Conservation (phyloP, 1,140 invertebrate genomes). For the Euura saliciscinereae region DNA sequence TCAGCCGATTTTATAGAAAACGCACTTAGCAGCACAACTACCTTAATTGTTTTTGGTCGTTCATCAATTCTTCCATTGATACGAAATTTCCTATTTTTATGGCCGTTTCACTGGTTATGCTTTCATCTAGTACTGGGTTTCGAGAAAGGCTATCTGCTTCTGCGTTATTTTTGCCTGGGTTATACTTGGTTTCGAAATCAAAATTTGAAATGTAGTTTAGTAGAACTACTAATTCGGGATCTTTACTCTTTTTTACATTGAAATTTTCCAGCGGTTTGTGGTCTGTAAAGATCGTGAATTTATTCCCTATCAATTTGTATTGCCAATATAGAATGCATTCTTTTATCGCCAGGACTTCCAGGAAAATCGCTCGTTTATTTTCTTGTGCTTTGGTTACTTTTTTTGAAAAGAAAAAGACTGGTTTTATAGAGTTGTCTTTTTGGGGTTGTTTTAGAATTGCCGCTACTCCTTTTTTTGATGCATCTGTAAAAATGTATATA, state of each 20-base stretch:
- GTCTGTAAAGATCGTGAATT: slow-evolving; percentile 24
- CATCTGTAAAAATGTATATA: slow-evolving; percentile 31
- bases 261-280: slow-evolving; percentile 26
- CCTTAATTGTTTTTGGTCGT: neutral
- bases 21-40: no score
- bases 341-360: neutral
- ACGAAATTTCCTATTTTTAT: neutral
- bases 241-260: slow-evolving; percentile 16
- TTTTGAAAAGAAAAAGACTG: slow-evolving; percentile 3
- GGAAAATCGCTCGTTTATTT: neutral
- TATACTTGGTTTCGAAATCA: slow-evolving; percentile 14
- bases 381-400: neutral
- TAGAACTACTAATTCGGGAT: neutral
- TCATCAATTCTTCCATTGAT: neutral
- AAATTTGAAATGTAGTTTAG: neutral
- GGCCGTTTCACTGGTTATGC: neutral
- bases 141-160: slow-evolving; percentile 25
- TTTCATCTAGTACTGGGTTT: slow-evolving; percentile 22
- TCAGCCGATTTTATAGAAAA: no score
- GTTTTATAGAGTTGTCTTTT: slow-evolving; percentile 17
- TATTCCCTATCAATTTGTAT: slow-evolving; percentile 14
- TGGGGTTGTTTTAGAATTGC: slow-evolving; percentile 28
- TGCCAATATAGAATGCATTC: neutral
- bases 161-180: slow-evolving; percentile 22
- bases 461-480: slow-evolving; percentile 27